Percentiles rank a stretch among this genome's conserved stretches.
phyloP scores from a whole-genome alignment of 2,113 vertebrate species.

The Gasterosteus nipponicus region DNA sequence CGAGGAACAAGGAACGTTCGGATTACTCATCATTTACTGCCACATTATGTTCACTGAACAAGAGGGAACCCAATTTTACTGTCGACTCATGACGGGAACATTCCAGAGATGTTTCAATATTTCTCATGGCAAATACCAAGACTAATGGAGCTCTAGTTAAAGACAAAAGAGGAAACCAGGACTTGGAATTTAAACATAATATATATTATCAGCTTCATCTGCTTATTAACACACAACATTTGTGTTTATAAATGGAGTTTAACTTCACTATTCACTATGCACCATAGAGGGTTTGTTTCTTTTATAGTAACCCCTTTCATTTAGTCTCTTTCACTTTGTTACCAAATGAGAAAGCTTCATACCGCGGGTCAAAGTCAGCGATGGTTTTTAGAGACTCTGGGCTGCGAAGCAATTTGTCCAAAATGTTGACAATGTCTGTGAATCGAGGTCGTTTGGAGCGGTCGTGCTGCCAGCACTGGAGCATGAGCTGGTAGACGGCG shows the following conservation, averaged over 20 bases:
- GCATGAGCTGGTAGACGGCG: slow-evolving; percentile 95
- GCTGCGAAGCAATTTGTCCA: slow-evolving; percentile 91
- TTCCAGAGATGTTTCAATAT: neutral
- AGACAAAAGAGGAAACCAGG: neutral
- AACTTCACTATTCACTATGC: neutral
- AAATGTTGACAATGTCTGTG: slow-evolving; percentile 90
- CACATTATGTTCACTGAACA: neutral
- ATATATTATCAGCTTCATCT: neutral
- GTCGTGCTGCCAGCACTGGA: slow-evolving; percentile 97
- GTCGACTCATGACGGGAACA: slow-evolving; percentile 6
- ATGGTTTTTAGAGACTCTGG: slow-evolving; percentile 91
- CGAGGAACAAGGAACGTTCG: accelerated
- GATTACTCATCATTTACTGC: slow-evolving; percentile 26
- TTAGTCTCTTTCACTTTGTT: neutral
- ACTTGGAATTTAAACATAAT: neutral
- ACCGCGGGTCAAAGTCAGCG: slow-evolving; percentile 95
- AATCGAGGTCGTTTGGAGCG: slow-evolving; percentile 90
- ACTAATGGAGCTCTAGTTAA: neutral
- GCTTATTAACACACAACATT: neutral
- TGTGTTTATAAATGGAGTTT: neutral
- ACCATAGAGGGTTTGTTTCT: neutral
- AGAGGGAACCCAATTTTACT: slow-evolving; percentile 10
- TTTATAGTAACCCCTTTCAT: neutral
- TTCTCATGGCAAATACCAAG: neutral
- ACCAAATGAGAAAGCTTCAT: slow-evolving; percentile 12